Base-by-base conservation (phyloP, 2,888 invertebrate genomes). In the Celastrina argiolus region DNA sequence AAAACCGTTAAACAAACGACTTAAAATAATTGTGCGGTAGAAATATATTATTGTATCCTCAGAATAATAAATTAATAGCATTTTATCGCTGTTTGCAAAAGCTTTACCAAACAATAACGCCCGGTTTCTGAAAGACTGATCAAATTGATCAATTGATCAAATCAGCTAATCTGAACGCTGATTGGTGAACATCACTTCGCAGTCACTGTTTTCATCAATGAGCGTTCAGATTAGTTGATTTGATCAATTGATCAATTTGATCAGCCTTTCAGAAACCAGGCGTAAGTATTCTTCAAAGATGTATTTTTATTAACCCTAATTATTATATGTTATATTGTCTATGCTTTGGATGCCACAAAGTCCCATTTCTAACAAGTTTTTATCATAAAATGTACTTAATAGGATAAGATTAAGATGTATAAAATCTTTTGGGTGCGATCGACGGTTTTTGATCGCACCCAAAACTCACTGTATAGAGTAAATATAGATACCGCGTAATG, bases 371-470 rank as follows among this genome's bases (percentile, higher is more conserved):
- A 10, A 8, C 45, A 45, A 7, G 16, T 18, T 45, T 18, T 18
- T 8, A 45, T 45, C 8, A 45, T 45, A 45, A 45, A 45, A 45
- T 45, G 45, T 45, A 45, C 45, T 45, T 45, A 45, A 45, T 45
- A 45, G 18, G 10, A 18, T 45, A 45, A 10, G 10, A 8, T 18
- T 16, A 45, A 45, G 10, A 45, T 64, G 36, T 59, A 59, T 65
- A 70, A 70, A 69, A 73, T 70, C 78, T 85, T 87, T 88, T 88
- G 89, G 88, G 81, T 87, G 88, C 82, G 88, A 89, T 89, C 88
- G 88, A 89, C 81, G 76, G 71, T 69, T 66, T 67, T 88, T 88
- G 87, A 88, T 89, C 88, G 87, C 88, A 83, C 81, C 87, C 88
- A 83, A 80, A 87, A 81, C 76, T 68, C 67, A 68, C 68, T 68